Evolutionary conservation across 2,113 vertebrate genomes (phyloP).

Genomic region (Podocnemis expansa): DNA sequence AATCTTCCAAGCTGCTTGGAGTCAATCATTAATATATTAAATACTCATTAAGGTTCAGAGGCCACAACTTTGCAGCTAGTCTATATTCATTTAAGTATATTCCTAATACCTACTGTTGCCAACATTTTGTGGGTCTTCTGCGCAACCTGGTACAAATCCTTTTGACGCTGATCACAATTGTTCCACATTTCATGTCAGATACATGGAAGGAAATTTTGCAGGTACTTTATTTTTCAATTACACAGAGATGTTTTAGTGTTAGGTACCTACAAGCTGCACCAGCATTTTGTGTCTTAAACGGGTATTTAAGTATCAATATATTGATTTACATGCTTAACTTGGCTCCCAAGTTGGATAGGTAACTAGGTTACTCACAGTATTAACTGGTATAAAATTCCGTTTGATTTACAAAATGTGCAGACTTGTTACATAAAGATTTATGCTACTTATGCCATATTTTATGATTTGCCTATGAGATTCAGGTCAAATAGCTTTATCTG

Average conservation of each 20-base stretch:
- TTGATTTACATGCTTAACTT: neutral
- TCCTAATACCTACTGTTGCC: neutral
- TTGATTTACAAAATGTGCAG: neutral
- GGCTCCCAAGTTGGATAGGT: neutral
- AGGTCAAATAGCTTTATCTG: neutral
- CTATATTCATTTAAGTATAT: neutral
- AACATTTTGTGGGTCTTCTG: neutral
- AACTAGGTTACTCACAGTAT: neutral
- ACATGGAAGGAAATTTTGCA: neutral
- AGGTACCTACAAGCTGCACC: neutral
- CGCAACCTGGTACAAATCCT: neutral
- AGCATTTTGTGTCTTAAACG: neutral
- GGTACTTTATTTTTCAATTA: neutral
- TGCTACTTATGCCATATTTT: neutral
- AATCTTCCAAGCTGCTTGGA: neutral
- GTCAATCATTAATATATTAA: conserved; percentile 16
- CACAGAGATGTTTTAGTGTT: neutral
- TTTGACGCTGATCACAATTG: neutral
- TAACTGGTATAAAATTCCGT: neutral
- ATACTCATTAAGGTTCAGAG: accelerated
- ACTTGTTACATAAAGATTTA: neutral
- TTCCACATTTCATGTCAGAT: neutral
- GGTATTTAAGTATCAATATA: neutral
- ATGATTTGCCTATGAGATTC: neutral
- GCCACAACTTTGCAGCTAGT: neutral